Evolutionary conservation across 2,797 vertebrate genomes (phyloP), one percentile per base, ranked within the genome.

Genomic region (Paratrypauchen microcephalus): DNA sequence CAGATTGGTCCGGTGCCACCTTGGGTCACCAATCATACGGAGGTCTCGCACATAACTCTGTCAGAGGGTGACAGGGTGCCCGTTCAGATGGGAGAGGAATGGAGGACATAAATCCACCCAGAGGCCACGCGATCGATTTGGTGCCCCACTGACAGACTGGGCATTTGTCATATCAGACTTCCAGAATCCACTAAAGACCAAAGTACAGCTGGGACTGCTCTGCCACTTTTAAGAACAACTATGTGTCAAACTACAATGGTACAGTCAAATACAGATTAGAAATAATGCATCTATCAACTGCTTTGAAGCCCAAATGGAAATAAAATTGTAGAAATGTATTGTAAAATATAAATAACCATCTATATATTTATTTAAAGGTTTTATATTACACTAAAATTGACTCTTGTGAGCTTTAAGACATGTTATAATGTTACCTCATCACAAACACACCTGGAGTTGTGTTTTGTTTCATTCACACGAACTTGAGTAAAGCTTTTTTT

Each of bases 71-170:
- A 91, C 91, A 86, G 82, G 83, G 77, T 80, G 80, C 24, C 86
- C 86, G 86, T 89, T 90, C 86, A 90, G 83, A 89, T 83, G 76
- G 84, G 80, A 91, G 91, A 92, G 78, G 85, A 88, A 93, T 90
- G 81, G 86, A 74, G 19, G 69, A 66, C 83, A 88, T 94, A 90
- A 91, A 92, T 93, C 78, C 63, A 75, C 72, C 77, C 70, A 77
- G 74, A 82, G 80, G 85, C 85, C 67, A 48, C 79, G 87, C 85
- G 85, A 93, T 93, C 92, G 86, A 93, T 93, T 90, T 65, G 74
- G 79, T 79, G 79, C 82, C 78, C 71, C 70, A 68, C 63, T 87
- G 85, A 90, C 79, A 83, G 88, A 81, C 82, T 48, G 76, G 73
- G 76, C 81, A 85, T 92, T 91, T 80, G 80, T 93, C 90, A 92